phyloP scores from a whole-genome alignment of 2,888 invertebrate species.

The Acleris emargana region DNA sequence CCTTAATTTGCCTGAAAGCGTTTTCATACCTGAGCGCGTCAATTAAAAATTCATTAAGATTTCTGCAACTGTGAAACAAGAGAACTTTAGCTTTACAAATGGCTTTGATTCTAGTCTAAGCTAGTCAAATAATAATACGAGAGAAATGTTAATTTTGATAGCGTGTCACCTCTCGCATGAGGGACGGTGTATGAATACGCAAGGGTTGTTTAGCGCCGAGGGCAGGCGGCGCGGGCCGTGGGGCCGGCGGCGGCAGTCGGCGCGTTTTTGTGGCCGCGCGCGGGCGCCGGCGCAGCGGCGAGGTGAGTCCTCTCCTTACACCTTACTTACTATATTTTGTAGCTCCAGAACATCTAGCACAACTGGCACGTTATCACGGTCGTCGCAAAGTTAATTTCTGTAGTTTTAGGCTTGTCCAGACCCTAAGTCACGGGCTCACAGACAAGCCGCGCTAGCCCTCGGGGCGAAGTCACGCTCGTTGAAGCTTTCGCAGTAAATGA shows the following conservation, averaged over 20 bases:
- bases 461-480: conserved; percentile 3
- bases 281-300: conserved; percentile 59
- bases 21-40: conserved; percentile 24
- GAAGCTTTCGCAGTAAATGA: not conserved
- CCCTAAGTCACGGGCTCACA: too few relatives aligned
- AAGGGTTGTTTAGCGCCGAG: conserved; percentile 73
- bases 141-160: conserved; percentile 22
- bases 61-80: conserved; percentile 39
- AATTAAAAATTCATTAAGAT: conserved; percentile 55
- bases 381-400: too few relatives aligned
- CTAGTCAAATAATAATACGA: too few relatives aligned
- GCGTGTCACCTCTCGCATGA: conserved; percentile 45
- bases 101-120: conserved; percentile 4
- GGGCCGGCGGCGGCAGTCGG: conserved; percentile 66
- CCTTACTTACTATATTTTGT: too few relatives aligned
- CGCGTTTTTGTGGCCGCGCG: conserved; percentile 61
- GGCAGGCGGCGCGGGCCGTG: conserved; percentile 74
- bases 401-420: too few relatives aligned
- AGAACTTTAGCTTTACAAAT: conserved; percentile 10
- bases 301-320: conserved; percentile 44
- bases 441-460: too few relatives aligned
- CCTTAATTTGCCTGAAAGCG: conserved; percentile 30
- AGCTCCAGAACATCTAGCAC: too few relatives aligned
- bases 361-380: too few relatives aligned
- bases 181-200: conserved; percentile 71